Base-by-base conservation (phyloP, 1,140 invertebrate genomes). In the Tribolium castaneum region DNA sequence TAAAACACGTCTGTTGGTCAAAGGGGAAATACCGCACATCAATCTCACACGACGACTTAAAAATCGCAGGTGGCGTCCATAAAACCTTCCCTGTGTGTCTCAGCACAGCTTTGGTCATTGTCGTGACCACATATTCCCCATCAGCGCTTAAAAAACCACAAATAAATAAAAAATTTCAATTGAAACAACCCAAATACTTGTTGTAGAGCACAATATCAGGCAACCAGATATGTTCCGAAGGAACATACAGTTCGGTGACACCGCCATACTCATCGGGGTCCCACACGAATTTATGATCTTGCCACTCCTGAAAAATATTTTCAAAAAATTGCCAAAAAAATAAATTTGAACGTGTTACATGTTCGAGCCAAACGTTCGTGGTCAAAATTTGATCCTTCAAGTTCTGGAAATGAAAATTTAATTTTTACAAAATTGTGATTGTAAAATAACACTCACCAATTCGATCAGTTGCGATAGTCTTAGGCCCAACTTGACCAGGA, bases 121-220 rank as follows among this genome's bases (percentile, higher is more conserved):
- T 97, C 6, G 97, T 98, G 6, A 99, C 96, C 49, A 99, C 97
- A 85, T 99, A 99, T 84, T 99, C 97, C 6, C 98, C 98, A 87
- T 99, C 98, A 76, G 98, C 98, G 87, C 96, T 98, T 86, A 25
- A 73, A 77, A 70, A 71, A 77, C 49, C 7, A 45, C 12, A 3
- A 71, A 77, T 54, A 52, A 51, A 59, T 19, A 59, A 25, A 59
- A 25, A 12, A 35, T 4, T 7, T 3, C 7, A 22, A 16, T 4
- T 56, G 2, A 6, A 25, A 22, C 35, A 72, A 54, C 9, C 9
- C 9, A 59, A 74, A 91, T 89, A 97, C 95, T 99, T 99, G 90
- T 98, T 99, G 87, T 98, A 98, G n/a, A 99, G 91, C 10, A 98
- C 96, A 82, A 98, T 97, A 87, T 99, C 97, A 10, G 98, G 98